These are phyloP conservation scores for Lophotriccus pileatus DNA, from an alignment of 2,797 vertebrate species.

Conservation along the genomic window DNA sequence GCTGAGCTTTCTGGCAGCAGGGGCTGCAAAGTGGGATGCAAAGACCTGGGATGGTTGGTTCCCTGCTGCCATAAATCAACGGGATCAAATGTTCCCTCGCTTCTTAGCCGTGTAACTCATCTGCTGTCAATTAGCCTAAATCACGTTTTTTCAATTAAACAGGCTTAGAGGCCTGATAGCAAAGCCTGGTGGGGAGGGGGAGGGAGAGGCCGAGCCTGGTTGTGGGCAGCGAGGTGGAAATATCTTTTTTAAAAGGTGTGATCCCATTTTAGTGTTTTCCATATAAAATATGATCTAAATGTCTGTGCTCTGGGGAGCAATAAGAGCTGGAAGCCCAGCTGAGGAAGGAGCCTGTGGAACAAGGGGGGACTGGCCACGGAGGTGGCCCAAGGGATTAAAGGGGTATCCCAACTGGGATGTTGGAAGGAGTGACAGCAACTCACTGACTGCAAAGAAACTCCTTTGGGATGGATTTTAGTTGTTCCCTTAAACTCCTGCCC, in stretches of 20 bases:
- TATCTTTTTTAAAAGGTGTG: constrained; percentile 75
- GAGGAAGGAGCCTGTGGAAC: background rate
- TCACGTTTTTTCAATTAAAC: constrained; percentile 78
- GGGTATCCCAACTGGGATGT: background rate
- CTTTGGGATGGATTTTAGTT: background rate
- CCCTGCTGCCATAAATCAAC: constrained; percentile 60
- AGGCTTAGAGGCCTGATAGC: constrained; percentile 49
- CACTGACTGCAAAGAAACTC: rapidly evolving
- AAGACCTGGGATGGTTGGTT: constrained; percentile 25
- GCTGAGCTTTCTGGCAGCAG: constrained; percentile 62
- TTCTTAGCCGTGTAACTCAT: constrained; percentile 53
- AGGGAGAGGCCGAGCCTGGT: constrained; percentile 23
- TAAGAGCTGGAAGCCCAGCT: background rate
- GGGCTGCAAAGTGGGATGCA: constrained; percentile 54
- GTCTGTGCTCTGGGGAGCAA: constrained; percentile 1
- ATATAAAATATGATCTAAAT: constrained; percentile 49
- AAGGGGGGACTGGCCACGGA: background rate
- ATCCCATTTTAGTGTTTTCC: constrained; percentile 70
- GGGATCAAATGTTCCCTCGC: constrained; percentile 45
- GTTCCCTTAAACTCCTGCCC: background rate
- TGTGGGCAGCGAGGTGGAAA: constrained; percentile 67
- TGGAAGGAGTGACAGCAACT: rapidly evolving
- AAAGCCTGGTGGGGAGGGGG: constrained; percentile 54
- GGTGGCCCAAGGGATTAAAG: background rate
- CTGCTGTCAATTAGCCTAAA: constrained; percentile 78